phyloP scores from a whole-genome alignment of 2,113 vertebrate species.

The Bagarius yarrelli region DNA sequence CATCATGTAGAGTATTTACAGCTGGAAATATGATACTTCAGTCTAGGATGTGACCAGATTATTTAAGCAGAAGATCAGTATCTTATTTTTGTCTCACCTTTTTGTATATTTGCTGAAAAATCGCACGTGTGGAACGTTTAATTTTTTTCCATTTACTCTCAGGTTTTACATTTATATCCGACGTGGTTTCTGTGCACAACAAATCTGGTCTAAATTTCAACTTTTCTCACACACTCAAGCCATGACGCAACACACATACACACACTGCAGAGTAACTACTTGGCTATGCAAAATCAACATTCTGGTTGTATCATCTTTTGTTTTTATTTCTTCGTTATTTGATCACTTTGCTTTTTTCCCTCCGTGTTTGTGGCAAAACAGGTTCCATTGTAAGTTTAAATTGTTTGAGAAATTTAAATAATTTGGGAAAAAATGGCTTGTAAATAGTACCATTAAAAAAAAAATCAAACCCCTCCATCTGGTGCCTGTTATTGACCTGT shows the following conservation, averaged over 20 bases:
- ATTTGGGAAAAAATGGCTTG: conserved; percentile 72
- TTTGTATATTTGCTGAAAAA: not conserved
- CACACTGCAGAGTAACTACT: conserved; percentile 62
- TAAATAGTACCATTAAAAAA: conserved; percentile 83
- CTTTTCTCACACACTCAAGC: not conserved
- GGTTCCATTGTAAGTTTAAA: conserved; percentile 72
- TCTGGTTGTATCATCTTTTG: conserved; percentile 65
- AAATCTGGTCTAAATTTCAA: conserved; percentile 26
- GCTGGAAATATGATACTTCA: not conserved
- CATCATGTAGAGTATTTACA: conserved; percentile 32
- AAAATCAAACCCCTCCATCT: conserved; percentile 71
- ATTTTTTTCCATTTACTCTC: conserved; percentile 30
- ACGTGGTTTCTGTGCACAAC: not conserved
- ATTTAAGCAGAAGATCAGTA: not conserved
- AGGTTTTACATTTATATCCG: conserved; percentile 35
- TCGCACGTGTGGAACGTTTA: not conserved
- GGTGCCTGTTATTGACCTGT: conserved; percentile 71
- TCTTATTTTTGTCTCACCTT: not conserved
- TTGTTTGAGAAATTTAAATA: conserved; percentile 76
- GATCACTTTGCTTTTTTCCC: conserved; percentile 62
- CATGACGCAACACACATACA: conserved; percentile 31
- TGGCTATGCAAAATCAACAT: conserved; percentile 74
- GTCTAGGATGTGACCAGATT: not conserved
- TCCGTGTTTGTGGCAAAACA: conserved; percentile 57
- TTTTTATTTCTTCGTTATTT: conserved; percentile 65